Evolutionary conservation across 2,113 vertebrate genomes (phyloP).

Genomic region (Notechis scutatus): DNA sequence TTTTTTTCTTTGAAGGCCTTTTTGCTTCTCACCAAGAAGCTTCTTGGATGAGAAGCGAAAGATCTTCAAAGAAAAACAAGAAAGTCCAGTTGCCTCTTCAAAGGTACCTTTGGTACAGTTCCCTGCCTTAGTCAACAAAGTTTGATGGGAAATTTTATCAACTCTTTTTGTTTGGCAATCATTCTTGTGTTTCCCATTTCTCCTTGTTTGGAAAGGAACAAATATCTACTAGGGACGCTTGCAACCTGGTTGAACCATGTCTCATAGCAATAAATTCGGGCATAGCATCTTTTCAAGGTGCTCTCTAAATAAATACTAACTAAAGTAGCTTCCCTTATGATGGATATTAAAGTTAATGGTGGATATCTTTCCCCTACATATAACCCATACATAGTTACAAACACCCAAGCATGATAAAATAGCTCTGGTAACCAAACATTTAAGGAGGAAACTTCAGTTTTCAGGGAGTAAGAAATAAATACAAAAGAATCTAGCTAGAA

Average conservation of each 20-base stretch:
- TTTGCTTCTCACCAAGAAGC: no score
- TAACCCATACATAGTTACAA: neutral
- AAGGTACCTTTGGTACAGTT: neutral
- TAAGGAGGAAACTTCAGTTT: neutral
- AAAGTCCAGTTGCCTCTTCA: no score
- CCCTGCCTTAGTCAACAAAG: slow-evolving; percentile 1
- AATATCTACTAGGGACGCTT: neutral
- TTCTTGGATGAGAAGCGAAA: no score
- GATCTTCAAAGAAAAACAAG: no score
- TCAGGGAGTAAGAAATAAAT: neutral
- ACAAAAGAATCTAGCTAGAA: neutral
- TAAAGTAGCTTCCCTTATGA: neutral
- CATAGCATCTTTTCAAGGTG: slow-evolving; percentile 11
- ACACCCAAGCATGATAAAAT: neutral
- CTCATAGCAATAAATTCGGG: slow-evolving; percentile 16
- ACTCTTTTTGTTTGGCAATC: slow-evolving; percentile 12
- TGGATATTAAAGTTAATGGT: neutral
- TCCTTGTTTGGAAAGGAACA: neutral
- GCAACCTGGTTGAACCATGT: slow-evolving; percentile 26
- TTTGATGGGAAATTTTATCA: slow-evolving; percentile 6
- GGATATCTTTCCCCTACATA: neutral
- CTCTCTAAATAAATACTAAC: neutral
- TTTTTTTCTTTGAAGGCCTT: no score
- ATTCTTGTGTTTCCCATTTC: neutral
- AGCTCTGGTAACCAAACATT: neutral